Evolutionary conservation across 2,113 vertebrate genomes (phyloP).

Genomic region (Leiothrix lutea): DNA sequence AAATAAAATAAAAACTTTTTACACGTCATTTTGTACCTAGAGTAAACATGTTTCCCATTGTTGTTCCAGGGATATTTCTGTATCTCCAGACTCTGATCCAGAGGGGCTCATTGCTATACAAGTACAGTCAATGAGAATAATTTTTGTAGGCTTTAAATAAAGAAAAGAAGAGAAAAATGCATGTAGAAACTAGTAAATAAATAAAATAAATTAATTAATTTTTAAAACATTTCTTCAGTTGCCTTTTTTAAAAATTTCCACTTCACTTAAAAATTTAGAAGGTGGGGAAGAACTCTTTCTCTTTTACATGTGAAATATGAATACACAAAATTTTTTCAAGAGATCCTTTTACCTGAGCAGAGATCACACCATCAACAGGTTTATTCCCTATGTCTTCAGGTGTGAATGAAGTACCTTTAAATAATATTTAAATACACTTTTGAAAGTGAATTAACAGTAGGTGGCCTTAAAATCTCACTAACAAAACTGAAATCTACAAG

Average conservation of each 20-base stretch:
- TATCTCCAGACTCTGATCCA: no score
- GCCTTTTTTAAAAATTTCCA: background rate
- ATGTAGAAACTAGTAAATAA: no score
- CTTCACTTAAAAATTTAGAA: background rate
- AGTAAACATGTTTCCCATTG: no score
- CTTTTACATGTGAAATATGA: background rate
- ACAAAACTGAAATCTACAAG: background rate
- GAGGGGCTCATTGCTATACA: no score
- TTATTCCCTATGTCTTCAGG: background rate
- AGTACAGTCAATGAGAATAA: no score
- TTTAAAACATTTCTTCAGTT: background rate
- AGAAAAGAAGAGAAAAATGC: no score
- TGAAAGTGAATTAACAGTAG: background rate
- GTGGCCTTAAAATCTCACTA: background rate
- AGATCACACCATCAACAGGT: background rate
- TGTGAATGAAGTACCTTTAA: background rate
- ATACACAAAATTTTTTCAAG: background rate
- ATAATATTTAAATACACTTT: background rate
- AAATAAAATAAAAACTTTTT: no score
- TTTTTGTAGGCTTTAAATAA: no score
- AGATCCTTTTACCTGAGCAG: background rate
- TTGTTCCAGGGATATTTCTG: no score
- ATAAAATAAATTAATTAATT: background rate
- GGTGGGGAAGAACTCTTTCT: background rate
- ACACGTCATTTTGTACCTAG: no score